Base-by-base conservation (phyloP, 2,797 vertebrate species). In the Salmo trutta region DNA sequence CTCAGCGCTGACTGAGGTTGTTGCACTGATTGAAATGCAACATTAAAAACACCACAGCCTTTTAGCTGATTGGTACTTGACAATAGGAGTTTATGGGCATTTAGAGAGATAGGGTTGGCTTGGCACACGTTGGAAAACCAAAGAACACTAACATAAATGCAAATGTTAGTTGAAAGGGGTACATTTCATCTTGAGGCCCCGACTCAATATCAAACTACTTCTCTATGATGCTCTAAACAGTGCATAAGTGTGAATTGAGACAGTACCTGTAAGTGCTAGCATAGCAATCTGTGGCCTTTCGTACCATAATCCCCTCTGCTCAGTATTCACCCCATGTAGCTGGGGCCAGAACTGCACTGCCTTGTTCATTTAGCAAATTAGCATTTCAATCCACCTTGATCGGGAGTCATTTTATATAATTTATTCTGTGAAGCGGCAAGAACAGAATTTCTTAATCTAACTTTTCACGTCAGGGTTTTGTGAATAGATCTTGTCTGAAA, bases 21-120 rank as follows among this genome's bases (percentile, higher is more conserved):
- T 82, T 85, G 88, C 78, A 84, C 77, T 88, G 89, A 91, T 88
- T 90, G 80, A 90, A 83, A 77, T 77, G 76, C 79, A 75, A 86
- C 83, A 82, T 82, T 84, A 88, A 89, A 88, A 88, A 85, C 67
- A 52, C 21, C 2, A 21, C 83, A 68, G 70, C 41, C 88, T 86
- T 81, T 91, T 87, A 89, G 87, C 51, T 84, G 84, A 89, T 88
- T 91, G 84, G 80, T 82, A 79, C 84, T 81, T 67, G 65, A 67
- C 83, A 81, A 86, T 89, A 84, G 87, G 83, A 83, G 85, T 81
- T 77, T 82, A 31, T 66, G 74, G 65, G 75, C 36, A 73, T 64
- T 87, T 71, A 65, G 76, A 75, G 78, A 71, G 53, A 36, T 79
- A 79, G 82, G 82, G 76, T 83, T 75, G 77, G 77, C 10, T 53